phyloP scores from a whole-genome alignment of 2,113 vertebrate species.

The Ascaphus truei region DNA sequence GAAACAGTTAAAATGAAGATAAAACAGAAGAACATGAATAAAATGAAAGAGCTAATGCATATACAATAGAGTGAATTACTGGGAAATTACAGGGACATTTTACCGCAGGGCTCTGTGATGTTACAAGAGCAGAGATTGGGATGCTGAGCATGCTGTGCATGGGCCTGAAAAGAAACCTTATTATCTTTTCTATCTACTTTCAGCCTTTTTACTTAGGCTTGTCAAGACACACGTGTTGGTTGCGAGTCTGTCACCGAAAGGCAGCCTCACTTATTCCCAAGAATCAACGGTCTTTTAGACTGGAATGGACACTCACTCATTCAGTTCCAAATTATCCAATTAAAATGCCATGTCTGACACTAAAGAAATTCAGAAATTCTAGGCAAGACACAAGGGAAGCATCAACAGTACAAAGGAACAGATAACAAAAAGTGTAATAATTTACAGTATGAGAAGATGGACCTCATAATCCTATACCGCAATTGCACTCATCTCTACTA shows the following conservation, averaged over 20 bases:
- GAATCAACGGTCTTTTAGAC: not conserved
- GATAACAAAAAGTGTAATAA: not conserved
- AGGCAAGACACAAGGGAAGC: not conserved
- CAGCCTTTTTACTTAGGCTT: not conserved
- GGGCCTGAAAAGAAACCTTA: not conserved
- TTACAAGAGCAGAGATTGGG: not conserved
- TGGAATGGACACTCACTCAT: not conserved
- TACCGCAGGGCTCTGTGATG: slow-evolving; percentile 11
- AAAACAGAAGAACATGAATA: slow-evolving; percentile 42
- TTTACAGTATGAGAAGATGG: too few species aligned
- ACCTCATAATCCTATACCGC: too few species aligned
- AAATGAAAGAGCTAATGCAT: slow-evolving; percentile 25
- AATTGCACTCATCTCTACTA: too few species aligned
- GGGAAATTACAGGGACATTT: slow-evolving; percentile 27
- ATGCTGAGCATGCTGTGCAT: not conserved
- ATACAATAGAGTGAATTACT: slow-evolving; percentile 31
- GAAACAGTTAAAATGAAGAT: slow-evolving; percentile 22
- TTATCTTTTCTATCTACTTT: not conserved
- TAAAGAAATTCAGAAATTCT: not conserved
- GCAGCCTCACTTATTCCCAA: not conserved
- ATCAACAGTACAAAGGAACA: not conserved
- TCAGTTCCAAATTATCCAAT: not conserved
- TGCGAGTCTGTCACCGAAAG: not conserved
- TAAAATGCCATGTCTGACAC: not conserved
- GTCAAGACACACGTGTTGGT: not conserved